Conservation (phyloP, 2,888 invertebrate genomes). For the Ashinkailepas kermadecensis region DNA sequence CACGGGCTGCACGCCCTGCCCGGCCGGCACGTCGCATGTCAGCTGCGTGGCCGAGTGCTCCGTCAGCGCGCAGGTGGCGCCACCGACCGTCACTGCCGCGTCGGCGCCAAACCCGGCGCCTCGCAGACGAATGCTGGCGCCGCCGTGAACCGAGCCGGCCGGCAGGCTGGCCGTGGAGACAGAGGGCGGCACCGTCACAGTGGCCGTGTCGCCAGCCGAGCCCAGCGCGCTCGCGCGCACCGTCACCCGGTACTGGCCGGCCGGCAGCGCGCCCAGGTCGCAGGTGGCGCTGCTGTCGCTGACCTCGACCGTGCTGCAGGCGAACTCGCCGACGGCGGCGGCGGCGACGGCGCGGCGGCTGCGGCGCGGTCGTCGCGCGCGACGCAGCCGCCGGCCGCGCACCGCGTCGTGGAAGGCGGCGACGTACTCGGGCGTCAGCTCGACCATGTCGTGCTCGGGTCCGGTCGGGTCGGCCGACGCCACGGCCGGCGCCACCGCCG, state of each 20-base stretch:
- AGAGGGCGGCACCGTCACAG: not conserved
- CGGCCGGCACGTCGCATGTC: conserved; percentile 23
- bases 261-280: not conserved
- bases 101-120: conserved; percentile 27
- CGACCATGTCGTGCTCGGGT: not conserved
- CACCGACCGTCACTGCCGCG: conserved; percentile 23
- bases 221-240: conserved; percentile 24
- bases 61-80: conserved; percentile 13
- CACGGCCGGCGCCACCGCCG: conserved; percentile 16
- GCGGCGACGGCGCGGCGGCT: not conserved
- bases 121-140: conserved; percentile 23
- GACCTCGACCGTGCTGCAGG: conserved; percentile 17
- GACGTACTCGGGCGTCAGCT: not conserved
- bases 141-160: conserved; percentile 28
- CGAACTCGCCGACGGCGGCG: not conserved
- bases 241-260: conserved; percentile 21
- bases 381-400: not conserved
- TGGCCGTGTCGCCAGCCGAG: not conserved
- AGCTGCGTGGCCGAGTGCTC: not conserved
- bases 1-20: not conserved
- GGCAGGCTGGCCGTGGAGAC: conserved; percentile 19
- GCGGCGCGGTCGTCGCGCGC: not conserved
- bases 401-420: not conserved
- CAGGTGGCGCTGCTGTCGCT: conserved; percentile 24
- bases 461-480: conserved; percentile 22